Percentiles rank a stretch among this genome's conserved stretches.
Evolutionary conservation across 1,140 invertebrate species (phyloP).

Genomic region (Melitaea cinxia): DNA sequence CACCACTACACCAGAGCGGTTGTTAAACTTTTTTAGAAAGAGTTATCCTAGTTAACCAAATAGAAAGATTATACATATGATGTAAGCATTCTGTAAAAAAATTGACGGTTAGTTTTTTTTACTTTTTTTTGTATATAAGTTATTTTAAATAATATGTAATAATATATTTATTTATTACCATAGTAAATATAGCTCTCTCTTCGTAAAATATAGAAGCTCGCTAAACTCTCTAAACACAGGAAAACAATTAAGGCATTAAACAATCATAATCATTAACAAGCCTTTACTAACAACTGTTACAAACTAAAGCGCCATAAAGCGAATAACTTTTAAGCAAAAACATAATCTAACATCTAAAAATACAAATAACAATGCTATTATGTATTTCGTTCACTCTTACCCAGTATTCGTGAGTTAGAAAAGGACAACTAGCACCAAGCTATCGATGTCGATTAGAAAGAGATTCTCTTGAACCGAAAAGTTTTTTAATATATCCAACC

Average conservation of each 20-base stretch:
- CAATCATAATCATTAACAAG: slow-evolving; percentile 4
- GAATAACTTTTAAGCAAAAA: neutral
- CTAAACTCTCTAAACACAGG: too few species aligned
- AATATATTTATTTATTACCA: too few species aligned
- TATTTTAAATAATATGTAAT: too few species aligned
- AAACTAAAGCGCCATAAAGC: neutral
- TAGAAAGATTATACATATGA: too few species aligned
- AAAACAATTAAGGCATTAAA: neutral
- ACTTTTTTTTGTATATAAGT: too few species aligned
- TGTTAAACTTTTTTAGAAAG: too few species aligned
- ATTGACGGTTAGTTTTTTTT: too few species aligned
- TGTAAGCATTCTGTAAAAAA: too few species aligned
- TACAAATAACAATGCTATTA: neutral
- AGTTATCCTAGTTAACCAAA: too few species aligned
- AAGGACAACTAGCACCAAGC: neutral
- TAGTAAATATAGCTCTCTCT: too few species aligned
- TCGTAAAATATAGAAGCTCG: too few species aligned
- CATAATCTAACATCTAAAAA: neutral
- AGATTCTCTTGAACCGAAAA: slow-evolving; percentile 7
- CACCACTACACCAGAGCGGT: too few species aligned
- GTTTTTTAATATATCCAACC: slow-evolving; percentile 19
- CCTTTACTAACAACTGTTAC: neutral
- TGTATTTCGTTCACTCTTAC: neutral
- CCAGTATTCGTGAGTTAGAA: neutral
- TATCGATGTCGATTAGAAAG: neutral